A percentile compares a stretch with the other conserved stretches of the same genome.
These are phyloP conservation scores for Megalonaias nervosa DNA, from an alignment of 1,140 invertebrate species.

Conservation along the genomic window DNA sequence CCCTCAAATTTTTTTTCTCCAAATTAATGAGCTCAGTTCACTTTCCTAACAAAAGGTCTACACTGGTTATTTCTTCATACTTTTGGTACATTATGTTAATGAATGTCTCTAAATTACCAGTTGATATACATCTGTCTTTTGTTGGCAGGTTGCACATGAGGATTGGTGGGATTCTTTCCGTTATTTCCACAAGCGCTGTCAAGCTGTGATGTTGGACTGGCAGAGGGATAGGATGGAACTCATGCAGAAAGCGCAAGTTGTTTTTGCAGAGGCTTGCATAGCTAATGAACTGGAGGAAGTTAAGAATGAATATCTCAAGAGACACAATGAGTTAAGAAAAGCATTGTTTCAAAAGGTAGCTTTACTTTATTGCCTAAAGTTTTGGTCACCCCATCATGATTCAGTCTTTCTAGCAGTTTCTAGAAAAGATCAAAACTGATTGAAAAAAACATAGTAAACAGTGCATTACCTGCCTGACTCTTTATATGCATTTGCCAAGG, in stretches of 20 bases:
- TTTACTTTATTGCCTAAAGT: neutral
- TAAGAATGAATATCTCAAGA: slow-evolving; percentile 52
- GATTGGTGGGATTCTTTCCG: slow-evolving; percentile 64
- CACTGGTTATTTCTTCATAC: too few relatives aligned
- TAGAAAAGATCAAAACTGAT: too few relatives aligned
- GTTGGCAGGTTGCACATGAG: slow-evolving; percentile 62
- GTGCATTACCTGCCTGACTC: too few relatives aligned
- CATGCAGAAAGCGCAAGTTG: slow-evolving; percentile 55
- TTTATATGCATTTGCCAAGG: too few relatives aligned
- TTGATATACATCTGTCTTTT: neutral
- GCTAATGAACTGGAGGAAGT: slow-evolving; percentile 60
- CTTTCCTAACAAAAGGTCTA: too few relatives aligned
- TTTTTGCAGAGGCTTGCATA: slow-evolving; percentile 61
- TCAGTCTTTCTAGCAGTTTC: too few relatives aligned
- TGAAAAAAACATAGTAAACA: too few relatives aligned
- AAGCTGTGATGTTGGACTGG: slow-evolving; percentile 61
- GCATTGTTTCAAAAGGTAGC: slow-evolving; percentile 63
- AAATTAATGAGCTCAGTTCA: too few relatives aligned
- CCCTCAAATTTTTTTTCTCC: too few relatives aligned
- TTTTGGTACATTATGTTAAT: too few relatives aligned
- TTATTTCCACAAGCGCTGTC: slow-evolving; percentile 60
- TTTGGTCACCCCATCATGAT: neutral
- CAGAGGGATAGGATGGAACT: slow-evolving; percentile 59
- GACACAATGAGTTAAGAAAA: slow-evolving; percentile 60
- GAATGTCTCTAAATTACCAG: too few relatives aligned